Evolutionary conservation across 2,888 invertebrate species (phyloP), one percentile per base, ranked within the genome.

Genomic region (Drosophila infuscata): DNA sequence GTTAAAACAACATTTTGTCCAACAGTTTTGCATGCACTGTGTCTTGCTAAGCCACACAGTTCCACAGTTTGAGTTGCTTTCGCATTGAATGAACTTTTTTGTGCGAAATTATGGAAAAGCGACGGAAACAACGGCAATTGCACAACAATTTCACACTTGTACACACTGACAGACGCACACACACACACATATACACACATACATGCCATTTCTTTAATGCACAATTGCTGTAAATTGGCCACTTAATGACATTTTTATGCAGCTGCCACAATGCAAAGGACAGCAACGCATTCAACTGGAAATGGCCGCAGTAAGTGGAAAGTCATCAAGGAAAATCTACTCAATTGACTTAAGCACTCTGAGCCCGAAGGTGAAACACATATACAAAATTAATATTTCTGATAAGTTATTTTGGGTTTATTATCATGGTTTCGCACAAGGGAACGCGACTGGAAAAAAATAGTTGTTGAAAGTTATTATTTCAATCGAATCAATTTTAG

Each of bases 121-220:
- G 38, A 12, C 56, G 68, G 38, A 62, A 70, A 32, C 38, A 48
- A 33, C 32, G 4, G 20, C 35, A 58, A 58, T 57, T 53, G 5
- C 59, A 48, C 41, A 30, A 30, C 54, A 72, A 59, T 52, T 72
- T 32, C 29, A 51, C 36, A 25, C 25, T 15, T 46, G 25, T 25
- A 57, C 52, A 36, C 35, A 20, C 36, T 17, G 51, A n/a, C 35
- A 38, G 29, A 52, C n/a, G n/a, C 25, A 66, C 52, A 30, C 46
- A 15, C 35, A 25, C 20, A 25, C 20, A 25, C 20, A 25, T 25
- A 43, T 46, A n/a, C 32, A 32, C 32, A 32, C 29, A 25, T 30
- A n/a, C 30, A 8, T n/a, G n/a, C 36, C 48, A 54, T 64, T 57
- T 53, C 60, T 64, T 78, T 61, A 59, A 78, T 78, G 79, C 58